Evolutionary conservation across 1,140 invertebrate genomes (phyloP), one percentile per base, ranked within the genome.

Genomic region (Pomacea maculata): DNA sequence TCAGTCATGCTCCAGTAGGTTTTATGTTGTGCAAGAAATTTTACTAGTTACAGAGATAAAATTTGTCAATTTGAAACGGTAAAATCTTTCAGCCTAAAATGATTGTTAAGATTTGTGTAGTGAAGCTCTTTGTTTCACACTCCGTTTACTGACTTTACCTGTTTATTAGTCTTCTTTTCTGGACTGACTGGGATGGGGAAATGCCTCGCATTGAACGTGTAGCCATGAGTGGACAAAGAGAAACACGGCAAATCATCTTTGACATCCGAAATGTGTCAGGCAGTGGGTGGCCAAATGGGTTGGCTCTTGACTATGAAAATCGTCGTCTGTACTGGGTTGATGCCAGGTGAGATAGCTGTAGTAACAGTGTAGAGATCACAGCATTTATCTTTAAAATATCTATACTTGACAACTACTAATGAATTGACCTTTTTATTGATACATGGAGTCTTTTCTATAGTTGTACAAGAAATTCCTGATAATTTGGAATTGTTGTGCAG

Each of bases 141-240:
- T 0, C 74, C 10, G 29, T 73, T 80, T 84, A 61, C 57, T 17
- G 15, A 14, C 57, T 3, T 61, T 61, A 61, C 34, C 34, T 45
- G 34, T 61, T 11, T 61, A 61, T 63, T 85, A 94, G 94, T 14
- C 92, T 93, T 83, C 91, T 97, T 91, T 97, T 95, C 91, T 98
- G 96, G 96, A 95, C 96, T 9, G 96, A 98, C 91, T 98, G 97
- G 97, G 91, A 96, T 75, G 93, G 94, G 34, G 90, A 92, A 79
- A 85, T 89, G 71, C 94, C 94, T 8, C 87, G 94, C 64, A 94
- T 92, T 74, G 93, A 92, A 90, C 92, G 82, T 68, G 93, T 89
- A 77, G 92, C 90, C 19, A 94, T 95, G 94, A 92, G 92, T 81
- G 94, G 94, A 65, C 92, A 93, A 75, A 94, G 94, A 61, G 91